phyloP scores from a whole-genome alignment of 2,797 vertebrate genomes.

The Onychomys leucogaster region DNA sequence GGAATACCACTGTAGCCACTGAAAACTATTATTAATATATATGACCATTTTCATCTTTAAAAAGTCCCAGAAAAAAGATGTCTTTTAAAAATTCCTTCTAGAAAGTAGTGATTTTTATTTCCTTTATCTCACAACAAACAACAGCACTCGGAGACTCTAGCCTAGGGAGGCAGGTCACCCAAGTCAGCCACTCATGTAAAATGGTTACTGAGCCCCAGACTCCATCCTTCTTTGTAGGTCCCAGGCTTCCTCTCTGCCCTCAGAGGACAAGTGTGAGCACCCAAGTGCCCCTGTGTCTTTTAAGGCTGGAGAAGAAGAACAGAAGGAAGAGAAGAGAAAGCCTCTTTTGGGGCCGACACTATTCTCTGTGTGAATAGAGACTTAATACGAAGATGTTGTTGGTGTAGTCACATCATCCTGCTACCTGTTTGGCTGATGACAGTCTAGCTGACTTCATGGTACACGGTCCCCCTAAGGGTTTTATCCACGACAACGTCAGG shows the following conservation, averaged over 20 bases:
- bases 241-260: not conserved
- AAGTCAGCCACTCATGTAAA: fast-evolving
- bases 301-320: conserved; percentile 18
- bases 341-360: not conserved
- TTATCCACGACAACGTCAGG: conserved; percentile 67
- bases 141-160: not conserved
- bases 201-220: not conserved
- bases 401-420: conserved; percentile 61
- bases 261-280: fast-evolving
- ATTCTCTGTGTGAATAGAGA: conserved; percentile 69
- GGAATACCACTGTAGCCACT: not conserved
- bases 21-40: not conserved
- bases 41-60: not conserved
- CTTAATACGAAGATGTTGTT: conserved; percentile 64
- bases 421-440: conserved; percentile 68
- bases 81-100: not conserved
- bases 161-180: fast-evolving
- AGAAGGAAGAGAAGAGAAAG: not conserved
- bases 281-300: not conserved
- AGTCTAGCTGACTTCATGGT: conserved; percentile 55
- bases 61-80: conserved; percentile 15
- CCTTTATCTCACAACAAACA: not conserved
- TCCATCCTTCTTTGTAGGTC: fast-evolving
- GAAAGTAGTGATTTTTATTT: conserved; percentile 12
- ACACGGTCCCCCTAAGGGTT: conserved; percentile 66